Evolutionary conservation across 2,113 vertebrate genomes (phyloP).

Genomic region (Caretta caretta): DNA sequence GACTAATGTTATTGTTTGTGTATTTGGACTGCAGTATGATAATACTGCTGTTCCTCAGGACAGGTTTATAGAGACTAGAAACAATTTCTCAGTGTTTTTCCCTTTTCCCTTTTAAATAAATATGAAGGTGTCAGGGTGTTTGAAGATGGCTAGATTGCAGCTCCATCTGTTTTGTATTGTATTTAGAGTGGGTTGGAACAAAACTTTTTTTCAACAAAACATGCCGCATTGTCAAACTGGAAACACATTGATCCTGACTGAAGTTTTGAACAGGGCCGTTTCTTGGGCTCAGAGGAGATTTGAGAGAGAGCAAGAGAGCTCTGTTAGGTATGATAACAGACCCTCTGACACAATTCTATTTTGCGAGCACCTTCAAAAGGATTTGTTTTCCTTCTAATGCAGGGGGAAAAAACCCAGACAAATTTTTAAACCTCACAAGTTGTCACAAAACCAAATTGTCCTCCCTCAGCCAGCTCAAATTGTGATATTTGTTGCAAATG

Average conservation of each 20-base stretch:
- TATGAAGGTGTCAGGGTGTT: background rate
- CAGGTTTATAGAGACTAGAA: conserved; percentile 54
- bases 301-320: background rate
- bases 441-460: background rate
- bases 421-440: background rate
- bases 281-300: accelerated
- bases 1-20: conserved; percentile 66
- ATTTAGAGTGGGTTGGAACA: background rate
- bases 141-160: background rate
- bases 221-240: accelerated
- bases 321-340: accelerated
- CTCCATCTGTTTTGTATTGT: conserved; percentile 3
- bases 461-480: background rate
- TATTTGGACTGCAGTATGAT: conserved; percentile 32
- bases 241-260: background rate
- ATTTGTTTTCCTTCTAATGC: background rate
- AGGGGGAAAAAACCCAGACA: background rate
- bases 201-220: background rate
- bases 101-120: background rate
- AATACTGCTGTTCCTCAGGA: conserved; percentile 43
- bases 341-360: background rate
- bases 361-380: background rate
- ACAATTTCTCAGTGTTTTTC: background rate
- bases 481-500: background rate
- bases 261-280: background rate